phyloP scores from a whole-genome alignment of 2,797 vertebrate genomes.

The Phaenicophaeus curvirostris region DNA sequence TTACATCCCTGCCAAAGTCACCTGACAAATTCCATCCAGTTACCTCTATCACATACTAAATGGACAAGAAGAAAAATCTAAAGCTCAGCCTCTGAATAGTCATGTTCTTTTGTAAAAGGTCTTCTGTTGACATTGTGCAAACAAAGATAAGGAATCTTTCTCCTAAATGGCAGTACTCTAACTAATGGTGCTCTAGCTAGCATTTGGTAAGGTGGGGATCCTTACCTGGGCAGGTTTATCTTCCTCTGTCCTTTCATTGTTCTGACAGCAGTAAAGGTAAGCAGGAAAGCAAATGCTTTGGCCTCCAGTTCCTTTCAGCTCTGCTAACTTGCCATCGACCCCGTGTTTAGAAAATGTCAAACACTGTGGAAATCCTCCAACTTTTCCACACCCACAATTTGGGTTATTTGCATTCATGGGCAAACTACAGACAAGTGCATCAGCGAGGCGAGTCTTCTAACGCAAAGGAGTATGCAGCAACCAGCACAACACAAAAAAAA shows the following conservation, averaged over 20 bases:
- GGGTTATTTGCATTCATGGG: neutral
- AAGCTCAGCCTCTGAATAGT: neutral
- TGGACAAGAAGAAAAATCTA: neutral
- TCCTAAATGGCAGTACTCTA: neutral
- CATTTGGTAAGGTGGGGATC: neutral
- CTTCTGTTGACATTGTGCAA: neutral
- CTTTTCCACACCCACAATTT: conserved; percentile 26
- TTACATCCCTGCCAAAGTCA: neutral
- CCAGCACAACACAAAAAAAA: neutral
- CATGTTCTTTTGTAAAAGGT: neutral
- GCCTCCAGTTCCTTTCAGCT: neutral
- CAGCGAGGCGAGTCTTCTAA: neutral
- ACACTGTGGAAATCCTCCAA: neutral
- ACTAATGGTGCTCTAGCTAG: neutral
- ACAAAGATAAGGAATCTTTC: conserved; percentile 43
- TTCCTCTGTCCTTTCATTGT: conserved; percentile 1
- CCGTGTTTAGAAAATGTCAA: neutral
- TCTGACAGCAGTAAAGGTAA: conserved; percentile 1
- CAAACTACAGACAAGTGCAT: neutral
- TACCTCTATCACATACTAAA: neutral
- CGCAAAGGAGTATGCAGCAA: neutral
- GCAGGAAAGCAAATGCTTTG: neutral
- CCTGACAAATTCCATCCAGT: neutral
- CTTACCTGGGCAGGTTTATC: neutral
- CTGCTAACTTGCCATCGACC: neutral